phyloP scores from a whole-genome alignment of 2,888 invertebrate species.

The Microplitis manilae region DNA sequence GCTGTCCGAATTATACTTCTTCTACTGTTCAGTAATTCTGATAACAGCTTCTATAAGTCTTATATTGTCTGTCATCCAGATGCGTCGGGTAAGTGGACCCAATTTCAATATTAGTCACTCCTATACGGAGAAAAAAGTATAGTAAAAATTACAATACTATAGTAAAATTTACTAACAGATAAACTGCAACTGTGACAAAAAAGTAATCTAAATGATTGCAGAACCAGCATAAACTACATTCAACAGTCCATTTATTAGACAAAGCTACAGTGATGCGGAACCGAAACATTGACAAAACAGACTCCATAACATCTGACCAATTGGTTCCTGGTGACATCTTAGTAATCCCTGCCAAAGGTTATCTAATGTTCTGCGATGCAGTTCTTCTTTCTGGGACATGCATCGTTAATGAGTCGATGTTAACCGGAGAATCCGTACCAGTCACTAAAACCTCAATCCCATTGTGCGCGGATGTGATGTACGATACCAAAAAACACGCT shows the following conservation, averaged over 20 bases:
- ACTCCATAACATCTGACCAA: constrained; percentile 79
- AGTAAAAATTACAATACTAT: too few species aligned
- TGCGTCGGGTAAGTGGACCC: constrained; percentile 79
- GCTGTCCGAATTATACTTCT: constrained; percentile 91
- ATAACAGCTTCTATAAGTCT: constrained; percentile 89
- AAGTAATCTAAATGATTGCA: constrained; percentile 64
- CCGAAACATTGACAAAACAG: constrained; percentile 71
- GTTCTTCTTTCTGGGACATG: constrained; percentile 89
- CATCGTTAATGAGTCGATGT: constrained; percentile 95
- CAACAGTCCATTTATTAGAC: constrained; percentile 88
- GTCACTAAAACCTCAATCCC: constrained; percentile 94
- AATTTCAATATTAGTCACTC: not conserved
- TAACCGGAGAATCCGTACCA: constrained; percentile 97
- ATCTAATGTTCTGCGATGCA: constrained; percentile 92
- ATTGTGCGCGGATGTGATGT: constrained; percentile 78
- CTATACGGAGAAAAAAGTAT: too few species aligned
- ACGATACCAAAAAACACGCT: constrained; percentile 88
- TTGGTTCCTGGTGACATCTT: constrained; percentile 93
- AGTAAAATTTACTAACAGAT: too few species aligned
- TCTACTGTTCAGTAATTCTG: constrained; percentile 90
- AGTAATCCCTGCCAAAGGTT: constrained; percentile 86
- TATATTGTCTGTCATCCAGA: constrained; percentile 87
- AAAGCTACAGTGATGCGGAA: constrained; percentile 79
- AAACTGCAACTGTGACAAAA: not conserved
- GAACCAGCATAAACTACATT: constrained; percentile 92